Evolutionary conservation across 2,797 vertebrate genomes (phyloP), one percentile per base, ranked within the genome.

Genomic region (Pygocentrus nattereri): DNA sequence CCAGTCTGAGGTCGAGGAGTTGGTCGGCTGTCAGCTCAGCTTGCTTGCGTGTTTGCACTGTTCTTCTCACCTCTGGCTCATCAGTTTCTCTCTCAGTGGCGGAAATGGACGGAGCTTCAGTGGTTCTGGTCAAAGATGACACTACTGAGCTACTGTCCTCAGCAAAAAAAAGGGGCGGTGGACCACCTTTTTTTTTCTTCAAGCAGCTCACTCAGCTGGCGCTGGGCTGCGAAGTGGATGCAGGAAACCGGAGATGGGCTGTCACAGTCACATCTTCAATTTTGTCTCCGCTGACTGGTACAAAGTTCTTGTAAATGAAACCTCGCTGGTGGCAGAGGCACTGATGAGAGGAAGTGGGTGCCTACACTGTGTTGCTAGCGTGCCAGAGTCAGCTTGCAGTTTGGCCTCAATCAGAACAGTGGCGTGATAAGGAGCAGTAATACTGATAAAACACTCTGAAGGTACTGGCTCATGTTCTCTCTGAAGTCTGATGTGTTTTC

Each of bases 191-290:
- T 25, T 41, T 47, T 30, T 34, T 47, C 47, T 52, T 23, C 4
- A 30, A 44, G n/a, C 25, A 76, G 54, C 31, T 62, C 25, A 47
- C 34, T 47, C 61, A 62, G 70, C 69, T 69, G 47, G 50, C 61
- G 21, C 47, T 70, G 56, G 56, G 41, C 81, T 83, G 30, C 44
- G n/a, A n/a, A n/a, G n/a, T n/a, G n/a, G 86, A 93, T 90, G 94
- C 91, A 94, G 93, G 93, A 94, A 94, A 91, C 90, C 65, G 19
- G 89, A 91, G 92, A 93, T 93, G 90, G 93, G 91, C 93, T 93
- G 91, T 91, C 92, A 76, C n/a, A 91, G 84, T 85, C 92, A 93
- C 88, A 90, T 92, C 91, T 91, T 91, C 62, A 61, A 74, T 86
- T 92, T 90, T 90, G 84, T 88, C 87, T 90, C 90, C 80, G 80